Evolutionary conservation across 37 sponge, comb jelly and placozoan genomes (phyloP), one percentile per base, ranked within the genome.

Genomic region (Crambe crambe): DNA sequence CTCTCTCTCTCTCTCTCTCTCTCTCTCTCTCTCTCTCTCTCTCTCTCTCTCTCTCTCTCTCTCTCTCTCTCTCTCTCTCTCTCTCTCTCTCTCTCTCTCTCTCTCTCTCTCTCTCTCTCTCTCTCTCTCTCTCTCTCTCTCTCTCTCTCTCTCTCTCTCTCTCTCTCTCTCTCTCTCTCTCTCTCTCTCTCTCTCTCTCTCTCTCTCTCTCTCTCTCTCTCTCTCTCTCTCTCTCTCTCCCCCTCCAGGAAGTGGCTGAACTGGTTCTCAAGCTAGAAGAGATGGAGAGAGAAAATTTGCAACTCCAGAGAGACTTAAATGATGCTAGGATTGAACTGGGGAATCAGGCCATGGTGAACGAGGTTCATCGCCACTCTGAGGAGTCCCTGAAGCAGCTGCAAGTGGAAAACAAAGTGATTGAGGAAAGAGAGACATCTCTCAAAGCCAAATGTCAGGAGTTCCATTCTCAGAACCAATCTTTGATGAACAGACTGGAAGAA

Each of bases 61-160:
- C 77, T 76, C 64, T 59, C 77, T 76, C 77, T 66, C 80, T 79
- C 68, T 63, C 80, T 79, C 80, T 79, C 68, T 79, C 73, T 63
- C 68, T 79, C 68, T 79, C 80, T 66, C 80, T 79, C 80, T 63
- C 68, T 79, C 68, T 66, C 68, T 79, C 77, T 76, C 77, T 76
- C 77, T 76, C 77, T 76, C 77, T 76, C 77, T 76, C 77, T 76
- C 61, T 68, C 69, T 36, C 69, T 68, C 69, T 68, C 69, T 68
- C 69, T 68, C 69, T 68, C 69, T 36, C 69, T 68, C 69, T 68
- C 39, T 68, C 69, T 68, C 69, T 68, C 69, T 36, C 69, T 68
- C 69, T 68, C 69, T 36, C 69, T 76, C 77, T 59, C 63, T 76
- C 63, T 76, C 63, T 76, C 76, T 58, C 76, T 75, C 76, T 75